A percentile compares a stretch with the other conserved stretches of the same genome.
Conservation (phyloP, 2,888 invertebrate species). For the Neocrepidodera transversa region DNA sequence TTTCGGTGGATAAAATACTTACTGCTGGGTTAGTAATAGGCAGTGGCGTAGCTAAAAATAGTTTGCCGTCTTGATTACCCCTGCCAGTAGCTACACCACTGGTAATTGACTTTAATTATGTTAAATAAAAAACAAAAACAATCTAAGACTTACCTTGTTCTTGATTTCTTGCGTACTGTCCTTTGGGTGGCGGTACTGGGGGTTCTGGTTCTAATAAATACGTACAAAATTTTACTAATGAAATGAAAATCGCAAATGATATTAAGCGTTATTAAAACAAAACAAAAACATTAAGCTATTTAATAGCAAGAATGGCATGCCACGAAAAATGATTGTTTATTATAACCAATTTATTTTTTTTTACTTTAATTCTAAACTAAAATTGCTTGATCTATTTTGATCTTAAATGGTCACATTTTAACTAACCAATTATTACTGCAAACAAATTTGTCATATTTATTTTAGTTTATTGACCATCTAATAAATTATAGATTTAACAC, state of each 20-base stretch:
- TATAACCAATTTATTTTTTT: neutral
- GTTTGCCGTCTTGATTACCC: too few species aligned
- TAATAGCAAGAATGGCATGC: neutral
- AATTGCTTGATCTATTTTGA: too few species aligned
- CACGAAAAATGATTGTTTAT: neutral
- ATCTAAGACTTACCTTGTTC: conserved; percentile 45
- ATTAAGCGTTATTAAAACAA: neutral
- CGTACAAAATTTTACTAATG: conserved; percentile 46
- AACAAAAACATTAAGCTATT: conserved; percentile 2
- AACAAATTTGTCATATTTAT: neutral
- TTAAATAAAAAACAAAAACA: too few species aligned
- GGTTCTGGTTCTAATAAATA: conserved; percentile 66
- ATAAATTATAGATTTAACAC: too few species aligned
- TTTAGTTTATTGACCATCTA: neutral
- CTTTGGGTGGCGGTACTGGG: conserved; percentile 71
- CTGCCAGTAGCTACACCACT: too few species aligned
- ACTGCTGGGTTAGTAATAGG: too few species aligned
- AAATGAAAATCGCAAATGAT: conserved; percentile 26
- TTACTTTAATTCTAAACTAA: neutral
- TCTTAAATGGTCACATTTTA: too few species aligned
- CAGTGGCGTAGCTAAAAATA: too few species aligned
- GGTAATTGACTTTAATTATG: too few species aligned
- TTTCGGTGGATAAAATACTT: too few species aligned
- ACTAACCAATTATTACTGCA: neutral
- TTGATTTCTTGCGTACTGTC: conserved; percentile 58